These are phyloP conservation scores for Nothobranchius furzeri DNA, from an alignment of 2,113 vertebrate species.

Conservation along the genomic window DNA sequence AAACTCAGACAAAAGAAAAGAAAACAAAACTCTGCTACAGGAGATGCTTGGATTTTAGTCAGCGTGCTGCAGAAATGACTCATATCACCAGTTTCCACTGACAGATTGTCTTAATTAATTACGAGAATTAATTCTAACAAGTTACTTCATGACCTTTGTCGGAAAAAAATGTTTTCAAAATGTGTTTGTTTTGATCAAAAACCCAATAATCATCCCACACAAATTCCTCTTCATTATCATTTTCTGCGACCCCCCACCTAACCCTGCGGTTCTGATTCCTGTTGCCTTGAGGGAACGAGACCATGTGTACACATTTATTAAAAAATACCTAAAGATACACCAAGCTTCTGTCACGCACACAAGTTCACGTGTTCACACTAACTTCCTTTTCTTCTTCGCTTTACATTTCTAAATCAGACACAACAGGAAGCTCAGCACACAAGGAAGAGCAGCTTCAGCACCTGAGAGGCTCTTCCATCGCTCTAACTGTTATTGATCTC, in stretches of 20 bases:
- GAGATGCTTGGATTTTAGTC: too few relatives aligned
- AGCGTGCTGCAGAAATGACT: not conserved
- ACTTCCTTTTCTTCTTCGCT: not conserved
- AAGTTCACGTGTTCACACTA: not conserved
- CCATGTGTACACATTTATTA: too few relatives aligned
- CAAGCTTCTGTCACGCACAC: too few relatives aligned
- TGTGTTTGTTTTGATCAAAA: too few relatives aligned
- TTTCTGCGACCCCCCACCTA: too few relatives aligned
- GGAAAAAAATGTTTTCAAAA: too few relatives aligned
- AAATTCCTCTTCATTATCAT: not conserved
- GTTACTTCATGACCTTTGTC: too few relatives aligned
- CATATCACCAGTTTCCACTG: not conserved
- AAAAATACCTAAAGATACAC: too few relatives aligned
- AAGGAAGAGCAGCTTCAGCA: not conserved
- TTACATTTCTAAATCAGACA: conserved; percentile 13
- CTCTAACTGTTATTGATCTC: not conserved
- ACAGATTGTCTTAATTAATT: not conserved
- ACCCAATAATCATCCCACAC: too few relatives aligned
- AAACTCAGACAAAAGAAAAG: not conserved
- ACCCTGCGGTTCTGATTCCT: not conserved
- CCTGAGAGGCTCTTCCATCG: not conserved
- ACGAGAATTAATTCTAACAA: too few relatives aligned
- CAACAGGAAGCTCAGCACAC: conserved; percentile 23
- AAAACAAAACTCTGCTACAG: not conserved
- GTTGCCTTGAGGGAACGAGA: not conserved